A percentile compares a stretch with the other conserved stretches of the same genome.
These are phyloP conservation scores for Thoracochromis brauschi DNA, from an alignment of 2,113 vertebrate genomes.

Conservation along the genomic window DNA sequence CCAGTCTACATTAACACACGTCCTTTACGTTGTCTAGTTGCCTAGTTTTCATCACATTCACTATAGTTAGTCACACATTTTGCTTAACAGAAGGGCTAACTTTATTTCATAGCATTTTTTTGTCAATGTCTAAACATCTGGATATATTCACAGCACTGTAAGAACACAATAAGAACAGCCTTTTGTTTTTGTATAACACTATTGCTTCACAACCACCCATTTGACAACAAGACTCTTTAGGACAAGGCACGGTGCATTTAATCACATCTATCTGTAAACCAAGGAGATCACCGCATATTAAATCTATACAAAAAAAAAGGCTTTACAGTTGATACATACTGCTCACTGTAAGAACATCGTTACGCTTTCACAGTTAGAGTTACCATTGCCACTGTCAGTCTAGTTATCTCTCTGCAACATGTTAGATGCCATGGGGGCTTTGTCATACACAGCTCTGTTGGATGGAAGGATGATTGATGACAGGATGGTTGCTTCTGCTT, in stretches of 20 bases:
- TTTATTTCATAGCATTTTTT: slow-evolving; percentile 23
- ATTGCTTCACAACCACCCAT: slow-evolving; percentile 59
- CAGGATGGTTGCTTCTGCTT: slow-evolving; percentile 21
- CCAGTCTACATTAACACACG: slow-evolving; percentile 54
- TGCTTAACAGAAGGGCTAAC: slow-evolving; percentile 37
- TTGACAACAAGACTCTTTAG: slow-evolving; percentile 57
- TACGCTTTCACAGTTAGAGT: slow-evolving; percentile 44
- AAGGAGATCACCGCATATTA: slow-evolving; percentile 52
- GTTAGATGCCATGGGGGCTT: neutral
- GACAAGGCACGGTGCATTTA: slow-evolving; percentile 65
- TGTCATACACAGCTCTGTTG: neutral
- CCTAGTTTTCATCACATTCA: slow-evolving; percentile 48
- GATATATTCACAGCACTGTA: slow-evolving; percentile 67
- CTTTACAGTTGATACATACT: slow-evolving; percentile 48
- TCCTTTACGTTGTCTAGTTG: slow-evolving; percentile 40
- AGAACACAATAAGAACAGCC: slow-evolving; percentile 51
- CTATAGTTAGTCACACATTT: slow-evolving; percentile 46
- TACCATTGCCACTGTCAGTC: neutral
- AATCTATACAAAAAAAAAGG: slow-evolving; percentile 62
- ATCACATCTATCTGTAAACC: slow-evolving; percentile 61
- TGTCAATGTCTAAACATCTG: slow-evolving; percentile 48
- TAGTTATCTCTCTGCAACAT: slow-evolving; percentile 24
- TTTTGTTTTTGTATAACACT: slow-evolving; percentile 36
- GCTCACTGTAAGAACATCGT: slow-evolving; percentile 7
- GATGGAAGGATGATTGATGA: slow-evolving; percentile 9